These are phyloP conservation scores for Platyscapa corneri DNA, from an alignment of 1,140 invertebrate species.

Conservation along the genomic window DNA sequence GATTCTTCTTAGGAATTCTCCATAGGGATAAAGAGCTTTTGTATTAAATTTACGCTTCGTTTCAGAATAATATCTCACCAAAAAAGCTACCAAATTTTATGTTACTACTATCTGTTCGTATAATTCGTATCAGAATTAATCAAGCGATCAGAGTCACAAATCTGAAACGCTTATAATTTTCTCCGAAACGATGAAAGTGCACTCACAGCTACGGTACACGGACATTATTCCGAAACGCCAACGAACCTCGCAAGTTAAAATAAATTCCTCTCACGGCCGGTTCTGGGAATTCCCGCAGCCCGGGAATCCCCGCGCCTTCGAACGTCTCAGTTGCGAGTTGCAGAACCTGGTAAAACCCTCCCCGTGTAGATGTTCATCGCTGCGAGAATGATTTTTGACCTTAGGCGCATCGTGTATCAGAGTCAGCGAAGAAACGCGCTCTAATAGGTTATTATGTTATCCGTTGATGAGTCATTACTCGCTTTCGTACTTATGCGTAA, in stretches of 20 bases:
- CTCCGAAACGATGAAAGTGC: neutral
- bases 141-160: too few species aligned
- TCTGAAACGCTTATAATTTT: too few species aligned
- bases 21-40: neutral
- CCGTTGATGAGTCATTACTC: neutral
- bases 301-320: slow-evolving; percentile 1
- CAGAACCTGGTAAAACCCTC: neutral
- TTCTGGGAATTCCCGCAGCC: neutral
- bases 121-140: neutral
- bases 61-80: neutral
- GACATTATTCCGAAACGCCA: neutral
- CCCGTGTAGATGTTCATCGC: neutral
- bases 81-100: neutral
- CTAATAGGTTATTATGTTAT: neutral
- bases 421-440: too few species aligned
- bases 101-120: neutral
- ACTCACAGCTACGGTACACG: neutral
- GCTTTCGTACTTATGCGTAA: neutral
- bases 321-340: neutral
- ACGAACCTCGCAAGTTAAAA: neutral
- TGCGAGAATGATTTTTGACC: neutral
- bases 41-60: neutral
- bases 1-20: neutral
- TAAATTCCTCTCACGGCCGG: slow-evolving; percentile 7
- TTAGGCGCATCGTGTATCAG: neutral